These are phyloP conservation scores for Brenthis ino DNA, from an alignment of 2,888 invertebrate species.

Conservation along the genomic window DNA sequence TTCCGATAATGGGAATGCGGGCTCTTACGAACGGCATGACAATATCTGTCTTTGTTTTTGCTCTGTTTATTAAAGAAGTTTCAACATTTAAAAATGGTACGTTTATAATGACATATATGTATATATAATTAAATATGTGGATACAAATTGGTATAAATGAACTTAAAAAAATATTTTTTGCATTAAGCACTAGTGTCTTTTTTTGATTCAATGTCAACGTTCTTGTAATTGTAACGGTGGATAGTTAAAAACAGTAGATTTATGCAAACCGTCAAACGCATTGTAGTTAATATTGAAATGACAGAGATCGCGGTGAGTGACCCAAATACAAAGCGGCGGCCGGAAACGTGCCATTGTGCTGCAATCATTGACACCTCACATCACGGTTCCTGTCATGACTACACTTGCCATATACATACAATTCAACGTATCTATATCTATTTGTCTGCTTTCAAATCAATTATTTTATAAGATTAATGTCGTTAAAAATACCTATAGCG, in stretches of 20 bases:
- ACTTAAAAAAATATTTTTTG: constrained; percentile 1
- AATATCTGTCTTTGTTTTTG: constrained; percentile 38
- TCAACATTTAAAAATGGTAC: neutral
- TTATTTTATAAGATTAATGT: neutral
- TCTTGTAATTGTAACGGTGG: constrained; percentile 28
- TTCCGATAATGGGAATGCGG: constrained; percentile 47
- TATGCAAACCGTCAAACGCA: constrained; percentile 58
- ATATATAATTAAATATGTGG: neutral
- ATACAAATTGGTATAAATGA: neutral
- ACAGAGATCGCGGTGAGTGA: constrained; percentile 79
- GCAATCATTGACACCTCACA: constrained; percentile 81
- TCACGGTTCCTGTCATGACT: constrained; percentile 66
- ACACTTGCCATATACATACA: constrained; percentile 34
- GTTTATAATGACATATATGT: neutral
- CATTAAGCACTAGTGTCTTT: neutral
- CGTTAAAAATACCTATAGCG: too few relatives aligned
- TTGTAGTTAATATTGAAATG: constrained; percentile 73
- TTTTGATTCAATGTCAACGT: constrained; percentile 34
- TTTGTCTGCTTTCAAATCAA: neutral
- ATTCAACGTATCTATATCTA: constrained; percentile 20
- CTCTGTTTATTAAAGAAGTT: neutral
- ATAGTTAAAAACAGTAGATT: constrained; percentile 34
- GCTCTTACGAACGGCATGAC: constrained; percentile 48
- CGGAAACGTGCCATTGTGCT: constrained; percentile 79
- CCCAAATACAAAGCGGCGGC: constrained; percentile 78